Evolutionary conservation across 2,797 vertebrate genomes (phyloP).

Genomic region (Carapus acus): DNA sequence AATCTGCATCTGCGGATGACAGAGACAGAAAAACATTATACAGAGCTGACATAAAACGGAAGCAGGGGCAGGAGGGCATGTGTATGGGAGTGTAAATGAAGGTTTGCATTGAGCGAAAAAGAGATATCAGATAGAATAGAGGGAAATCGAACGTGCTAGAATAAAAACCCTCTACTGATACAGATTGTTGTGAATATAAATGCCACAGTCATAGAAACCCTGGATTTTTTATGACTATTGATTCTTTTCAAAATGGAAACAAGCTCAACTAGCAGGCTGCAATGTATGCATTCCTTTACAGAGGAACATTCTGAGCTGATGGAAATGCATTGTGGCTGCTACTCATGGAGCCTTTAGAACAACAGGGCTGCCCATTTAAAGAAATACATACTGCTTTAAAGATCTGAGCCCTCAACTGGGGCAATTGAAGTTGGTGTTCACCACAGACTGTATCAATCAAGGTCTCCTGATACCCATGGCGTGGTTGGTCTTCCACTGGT

Average conservation of each 20-base stretch:
- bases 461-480: no score
- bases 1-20: constrained; percentile 33
- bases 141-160: no score
- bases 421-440: no score
- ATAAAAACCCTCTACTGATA: constrained; percentile 12
- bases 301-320: no score
- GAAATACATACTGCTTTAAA: no score
- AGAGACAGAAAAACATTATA: constrained; percentile 20
- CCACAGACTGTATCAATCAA: no score
- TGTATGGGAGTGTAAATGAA: constrained; percentile 1
- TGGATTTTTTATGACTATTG: constrained; percentile 15
- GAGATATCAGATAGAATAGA: constrained; percentile 2
- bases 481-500: no score
- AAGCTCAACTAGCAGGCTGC: constrained; percentile 16
- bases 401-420: no score
- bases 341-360: no score
- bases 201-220: constrained; percentile 25
- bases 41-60: constrained; percentile 9
- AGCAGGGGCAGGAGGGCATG: constrained; percentile 9
- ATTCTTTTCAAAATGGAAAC: constrained; percentile 16
- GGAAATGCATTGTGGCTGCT: no score
- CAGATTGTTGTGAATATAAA: constrained; percentile 36
- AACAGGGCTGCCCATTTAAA: no score
- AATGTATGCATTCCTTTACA: no score
- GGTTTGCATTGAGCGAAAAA: neutral